Conservation (phyloP, 1,140 invertebrate species). For the Drosophila sturtevanti region DNA sequence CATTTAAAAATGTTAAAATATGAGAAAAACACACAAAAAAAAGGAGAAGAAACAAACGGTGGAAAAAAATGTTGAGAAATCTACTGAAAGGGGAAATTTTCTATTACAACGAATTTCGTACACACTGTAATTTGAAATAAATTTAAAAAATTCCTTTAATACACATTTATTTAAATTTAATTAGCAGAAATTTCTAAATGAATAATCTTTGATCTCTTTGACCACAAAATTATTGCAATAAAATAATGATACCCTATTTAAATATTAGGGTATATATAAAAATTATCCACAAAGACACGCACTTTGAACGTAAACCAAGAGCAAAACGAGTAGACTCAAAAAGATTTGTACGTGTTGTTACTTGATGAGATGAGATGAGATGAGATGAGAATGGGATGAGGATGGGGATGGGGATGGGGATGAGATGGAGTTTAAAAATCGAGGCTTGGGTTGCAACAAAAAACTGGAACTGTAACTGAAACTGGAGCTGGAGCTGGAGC, state of each 20-base stretch:
- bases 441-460: background rate
- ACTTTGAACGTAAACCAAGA: conserved; percentile 46
- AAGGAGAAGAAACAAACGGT: background rate
- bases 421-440: background rate
- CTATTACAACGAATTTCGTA: background rate
- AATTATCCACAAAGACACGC: conserved; percentile 64
- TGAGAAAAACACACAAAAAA: conserved; percentile 44
- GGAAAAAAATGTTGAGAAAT: background rate
- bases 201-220: no score
- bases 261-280: conserved; percentile 2
- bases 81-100: background rate
- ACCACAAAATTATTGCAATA: no score
- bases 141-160: no score
- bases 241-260: no score
- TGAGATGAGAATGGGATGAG: no score
- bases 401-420: no score
- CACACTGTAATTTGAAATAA: background rate
- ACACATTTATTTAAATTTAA: no score
- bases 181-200: no score
- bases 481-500: background rate
- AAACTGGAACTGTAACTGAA: background rate
- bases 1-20: conserved; percentile 81
- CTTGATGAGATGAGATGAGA: conserved; percentile 54
- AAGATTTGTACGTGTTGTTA: conserved; percentile 79
- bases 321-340: conserved; percentile 39